Conservation (phyloP, 2,888 invertebrate species). For the Macaria liturata region DNA sequence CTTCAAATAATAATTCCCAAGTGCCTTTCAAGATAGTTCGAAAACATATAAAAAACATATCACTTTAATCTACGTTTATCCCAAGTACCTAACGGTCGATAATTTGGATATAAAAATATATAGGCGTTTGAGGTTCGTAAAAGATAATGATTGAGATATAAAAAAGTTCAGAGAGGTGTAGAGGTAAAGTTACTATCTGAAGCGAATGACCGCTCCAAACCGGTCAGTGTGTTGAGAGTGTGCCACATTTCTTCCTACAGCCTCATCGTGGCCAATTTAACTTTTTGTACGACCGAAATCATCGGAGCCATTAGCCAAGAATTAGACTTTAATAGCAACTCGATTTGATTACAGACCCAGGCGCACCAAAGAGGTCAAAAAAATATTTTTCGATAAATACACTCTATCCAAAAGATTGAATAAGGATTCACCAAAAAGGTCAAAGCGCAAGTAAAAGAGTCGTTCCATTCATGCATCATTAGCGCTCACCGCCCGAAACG, state of each 20-base stretch:
- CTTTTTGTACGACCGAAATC: slow-evolving; percentile 52
- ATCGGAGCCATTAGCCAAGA: slow-evolving; percentile 44
- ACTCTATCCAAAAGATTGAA: too few relatives aligned
- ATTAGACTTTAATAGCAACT: slow-evolving; percentile 37
- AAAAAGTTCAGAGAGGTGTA: slow-evolving; percentile 31
- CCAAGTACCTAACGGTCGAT: not conserved
- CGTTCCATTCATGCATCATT: slow-evolving; percentile 70
- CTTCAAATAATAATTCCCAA: too few relatives aligned
- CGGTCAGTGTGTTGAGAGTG: slow-evolving; percentile 51
- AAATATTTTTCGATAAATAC: not conserved
- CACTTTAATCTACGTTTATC: not conserved
- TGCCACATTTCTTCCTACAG: slow-evolving; percentile 50
- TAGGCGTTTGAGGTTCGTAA: too few relatives aligned
- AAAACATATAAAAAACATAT: too few relatives aligned
- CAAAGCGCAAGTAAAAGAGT: slow-evolving; percentile 47
- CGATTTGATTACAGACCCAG: slow-evolving; percentile 26
- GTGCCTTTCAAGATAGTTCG: too few relatives aligned
- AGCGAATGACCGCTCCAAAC: slow-evolving; percentile 46
- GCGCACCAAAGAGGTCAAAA: slow-evolving; percentile 3
- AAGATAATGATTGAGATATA: slow-evolving; percentile 30
- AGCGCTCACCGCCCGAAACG: slow-evolving; percentile 67
- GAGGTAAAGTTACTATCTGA: slow-evolving; percentile 15
- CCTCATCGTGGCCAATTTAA: slow-evolving; percentile 48
- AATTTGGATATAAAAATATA: too few relatives aligned
- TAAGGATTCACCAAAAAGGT: slow-evolving; percentile 15